Evolutionary conservation across 2,797 vertebrate species (phyloP), one percentile per base, ranked within the genome.

Genomic region (Ispidina lecontei): DNA sequence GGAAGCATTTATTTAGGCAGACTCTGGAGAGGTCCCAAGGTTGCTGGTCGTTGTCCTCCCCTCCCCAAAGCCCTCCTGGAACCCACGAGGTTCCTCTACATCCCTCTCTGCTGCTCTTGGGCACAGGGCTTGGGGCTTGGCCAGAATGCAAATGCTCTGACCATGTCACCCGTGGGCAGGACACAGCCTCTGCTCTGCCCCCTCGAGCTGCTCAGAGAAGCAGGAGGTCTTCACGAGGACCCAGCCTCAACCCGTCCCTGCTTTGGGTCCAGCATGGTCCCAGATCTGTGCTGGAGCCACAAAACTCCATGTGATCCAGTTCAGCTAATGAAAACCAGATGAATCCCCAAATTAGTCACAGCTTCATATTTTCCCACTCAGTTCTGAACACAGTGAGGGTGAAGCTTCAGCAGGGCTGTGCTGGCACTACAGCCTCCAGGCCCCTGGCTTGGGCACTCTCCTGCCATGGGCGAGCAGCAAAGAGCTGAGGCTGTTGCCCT

Each of bases 341-440:
- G 84, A 74, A 92, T 71, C 87, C 69, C 62, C 7, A 47, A 51
- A 93, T 93, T 83, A 95, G 85, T 87, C 91, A 91, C 76, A 74
- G 85, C 75, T 55, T 80, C 58, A 3, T 79, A 54, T 73, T 89
- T 92, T 83, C 89, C 93, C 89, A 64, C 69, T 70, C 12, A 0
- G 19, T 29, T 55, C 43, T 59, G 41, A 52, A 62, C 0, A 2
- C 22, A 44, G 46, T 0, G 0, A 46, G 46, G 62, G 29, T 0
- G 0, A 49, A 60, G 41, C 39, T 63, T 28, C 1, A 1, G 28
- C 31, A 8, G 65, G 29, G 56, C 68, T 47, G 44, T 0, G 12
- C 55, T 52, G 68, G 68, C 60, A 43, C 28, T 3, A 0, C 3
- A 7, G 47, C 5, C 59, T 39, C 28, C 16, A 35, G 16, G 31